Percentiles rank a stretch among this genome's conserved stretches.
These are phyloP conservation scores for Seriola aureovittata DNA, from an alignment of 2,113 vertebrate species.

Conservation along the genomic window DNA sequence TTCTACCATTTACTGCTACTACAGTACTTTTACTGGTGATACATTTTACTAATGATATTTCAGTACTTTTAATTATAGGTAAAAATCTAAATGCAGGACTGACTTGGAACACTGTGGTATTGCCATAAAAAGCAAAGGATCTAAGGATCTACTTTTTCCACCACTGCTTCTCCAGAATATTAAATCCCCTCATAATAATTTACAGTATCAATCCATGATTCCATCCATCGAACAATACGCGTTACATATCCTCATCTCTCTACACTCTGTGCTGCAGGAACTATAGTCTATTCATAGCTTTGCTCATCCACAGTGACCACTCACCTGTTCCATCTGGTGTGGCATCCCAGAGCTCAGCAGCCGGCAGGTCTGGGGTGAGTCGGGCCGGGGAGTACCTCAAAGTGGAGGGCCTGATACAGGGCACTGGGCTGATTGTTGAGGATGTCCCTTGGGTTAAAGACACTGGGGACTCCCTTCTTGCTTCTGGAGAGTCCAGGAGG, in stretches of 20 bases:
- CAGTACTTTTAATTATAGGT: background rate
- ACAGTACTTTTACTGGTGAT: too few relatives aligned
- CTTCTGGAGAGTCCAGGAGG: slow-evolving; percentile 65
- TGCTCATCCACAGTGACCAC: slow-evolving; percentile 3
- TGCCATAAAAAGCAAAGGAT: background rate
- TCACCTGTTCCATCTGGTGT: slow-evolving; percentile 77
- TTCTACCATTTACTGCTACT: background rate
- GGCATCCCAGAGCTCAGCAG: slow-evolving; percentile 74
- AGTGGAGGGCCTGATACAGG: slow-evolving; percentile 80
- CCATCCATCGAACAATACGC: background rate
- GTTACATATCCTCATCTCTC: background rate
- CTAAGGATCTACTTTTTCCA: background rate
- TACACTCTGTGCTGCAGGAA: background rate
- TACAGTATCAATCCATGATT: too few relatives aligned
- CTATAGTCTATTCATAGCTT: background rate
- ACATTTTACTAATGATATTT: background rate
- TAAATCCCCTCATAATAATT: too few relatives aligned
- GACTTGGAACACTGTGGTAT: background rate
- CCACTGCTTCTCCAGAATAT: too few relatives aligned
- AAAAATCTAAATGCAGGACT: background rate
- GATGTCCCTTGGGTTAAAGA: slow-evolving; percentile 62
- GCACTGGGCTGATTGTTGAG: slow-evolving; percentile 48
- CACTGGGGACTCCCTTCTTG: slow-evolving; percentile 65
- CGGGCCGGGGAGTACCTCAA: slow-evolving; percentile 79
- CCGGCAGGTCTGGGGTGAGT: slow-evolving; percentile 67